A percentile compares a stretch with the other conserved stretches of the same genome.
Conservation (phyloP, 2,797 vertebrate genomes). For the Lagodon rhomboides region DNA sequence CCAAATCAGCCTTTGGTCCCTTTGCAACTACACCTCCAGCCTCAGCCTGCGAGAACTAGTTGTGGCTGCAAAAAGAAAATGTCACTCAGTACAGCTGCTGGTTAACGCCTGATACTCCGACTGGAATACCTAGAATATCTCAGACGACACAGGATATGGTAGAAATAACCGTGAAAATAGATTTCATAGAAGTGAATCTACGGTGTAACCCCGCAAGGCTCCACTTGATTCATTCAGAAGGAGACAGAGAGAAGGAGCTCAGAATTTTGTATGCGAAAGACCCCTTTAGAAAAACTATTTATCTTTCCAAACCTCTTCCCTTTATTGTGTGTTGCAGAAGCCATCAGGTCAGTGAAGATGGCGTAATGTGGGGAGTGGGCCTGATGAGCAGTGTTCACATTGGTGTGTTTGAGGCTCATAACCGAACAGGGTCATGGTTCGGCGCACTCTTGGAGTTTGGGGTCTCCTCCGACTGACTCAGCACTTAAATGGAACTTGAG, state of each 20-base stretch:
- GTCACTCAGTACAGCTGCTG: slow-evolving; percentile 48
- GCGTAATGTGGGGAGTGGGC: slow-evolving; percentile 1
- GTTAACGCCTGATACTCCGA: slow-evolving; percentile 19
- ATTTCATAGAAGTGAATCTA: slow-evolving; percentile 29
- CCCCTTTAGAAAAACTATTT: too few species aligned
- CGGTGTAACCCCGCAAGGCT: neutral
- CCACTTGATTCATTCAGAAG: neutral
- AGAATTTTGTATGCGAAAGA: neutral
- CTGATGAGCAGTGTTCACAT: neutral
- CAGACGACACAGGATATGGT: slow-evolving; percentile 55
- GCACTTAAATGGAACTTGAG: slow-evolving; percentile 53
- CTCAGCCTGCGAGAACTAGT: slow-evolving; percentile 73
- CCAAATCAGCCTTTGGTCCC: slow-evolving; percentile 34
- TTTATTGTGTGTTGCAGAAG: slow-evolving; percentile 14
- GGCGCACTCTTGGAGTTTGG: slow-evolving; percentile 35
- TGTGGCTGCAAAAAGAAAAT: slow-evolving; percentile 45
- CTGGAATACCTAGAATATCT: slow-evolving; percentile 53
- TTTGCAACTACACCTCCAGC: slow-evolving; percentile 45
- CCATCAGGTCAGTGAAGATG: slow-evolving; percentile 2
- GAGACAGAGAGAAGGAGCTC: neutral
- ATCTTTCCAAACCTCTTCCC: neutral
- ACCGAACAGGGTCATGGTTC: slow-evolving; percentile 2
- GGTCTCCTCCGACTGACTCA: slow-evolving; percentile 43
- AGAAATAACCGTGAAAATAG: slow-evolving; percentile 23
- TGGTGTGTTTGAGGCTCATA: slow-evolving; percentile 16